Base-by-base conservation (phyloP, 2,888 invertebrate species). In the Panopea generosa region DNA sequence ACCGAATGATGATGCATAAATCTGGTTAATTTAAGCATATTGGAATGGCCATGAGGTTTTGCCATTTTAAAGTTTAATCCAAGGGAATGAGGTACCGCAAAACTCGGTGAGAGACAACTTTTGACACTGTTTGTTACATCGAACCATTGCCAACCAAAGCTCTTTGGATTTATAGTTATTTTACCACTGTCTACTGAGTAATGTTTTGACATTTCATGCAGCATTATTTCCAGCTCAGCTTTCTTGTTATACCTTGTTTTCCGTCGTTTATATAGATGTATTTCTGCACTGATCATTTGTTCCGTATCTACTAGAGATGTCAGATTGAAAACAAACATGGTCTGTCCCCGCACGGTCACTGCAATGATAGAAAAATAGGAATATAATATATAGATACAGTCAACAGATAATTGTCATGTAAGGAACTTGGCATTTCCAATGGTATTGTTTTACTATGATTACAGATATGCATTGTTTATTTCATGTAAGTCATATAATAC, bases 321-420 rank as follows among this genome's bases (percentile, higher is more conserved):
- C 77, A 93, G 79, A 80, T 93, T 93, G 85, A 93, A 93, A n/a
- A 92, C 80, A 74, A 93, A 89, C 87, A 92, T 90, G 20, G 88
- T 83, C 73, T 90, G 84, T 18, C 88, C 87, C 65, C 95, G 86
- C 20, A 90, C 85, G 22, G 83, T 78, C 33, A 87, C 91, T 91
- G 86, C 55, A 83, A 85, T 2, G 16, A 50, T 11, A 57, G 4
- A 49, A 67, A 55, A 50, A 18, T 33, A 33, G n/a, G n/a, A n/a
- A n/a, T n/a, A n/a, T n/a, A n/a, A n/a, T n/a, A n/a, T n/a, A n/a
- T n/a, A n/a, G n/a, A n/a, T n/a, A n/a, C n/a, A n/a, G n/a, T n/a
- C n/a, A n/a, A n/a, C n/a, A n/a, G n/a, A n/a, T n/a, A n/a, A n/a
- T n/a, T n/a, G n/a, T n/a, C n/a, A n/a, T n/a, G n/a, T n/a, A n/a